These are phyloP conservation scores for Pocillopora grandis DNA, from an alignment of 92 coral and sea anemone species.

Conservation along the genomic window DNA sequence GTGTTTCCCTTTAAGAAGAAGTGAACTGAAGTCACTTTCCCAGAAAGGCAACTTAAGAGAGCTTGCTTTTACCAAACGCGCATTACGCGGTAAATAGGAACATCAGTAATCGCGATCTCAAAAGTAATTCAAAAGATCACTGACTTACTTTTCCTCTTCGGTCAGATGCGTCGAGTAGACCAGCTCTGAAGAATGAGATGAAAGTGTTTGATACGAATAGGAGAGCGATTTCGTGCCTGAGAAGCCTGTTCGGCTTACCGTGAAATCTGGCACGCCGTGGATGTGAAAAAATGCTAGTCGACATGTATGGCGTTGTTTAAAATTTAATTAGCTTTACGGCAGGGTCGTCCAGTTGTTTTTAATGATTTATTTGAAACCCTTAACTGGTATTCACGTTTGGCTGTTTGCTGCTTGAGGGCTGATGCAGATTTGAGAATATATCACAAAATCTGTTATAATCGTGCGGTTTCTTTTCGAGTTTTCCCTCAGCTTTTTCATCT, in stretches of 20 bases:
- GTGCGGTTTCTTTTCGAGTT: background rate
- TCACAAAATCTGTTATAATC: background rate
- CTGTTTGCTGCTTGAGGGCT: background rate
- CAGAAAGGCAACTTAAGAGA: background rate
- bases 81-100: background rate
- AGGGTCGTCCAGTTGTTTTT: background rate
- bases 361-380: constrained; percentile 29
- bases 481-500: background rate
- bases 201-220: background rate
- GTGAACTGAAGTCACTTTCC: background rate
- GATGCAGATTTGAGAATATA: background rate
- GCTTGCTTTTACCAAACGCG: background rate
- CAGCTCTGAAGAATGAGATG: background rate
- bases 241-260: background rate
- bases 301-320: constrained; percentile 31
- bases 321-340: constrained; percentile 35
- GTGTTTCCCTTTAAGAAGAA: background rate
- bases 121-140: constrained; percentile 9
- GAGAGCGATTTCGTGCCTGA: background rate
- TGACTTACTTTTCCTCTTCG: background rate
- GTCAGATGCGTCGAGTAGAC: background rate
- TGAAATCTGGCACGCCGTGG: background rate
- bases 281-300: constrained; percentile 7
- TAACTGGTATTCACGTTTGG: background rate
- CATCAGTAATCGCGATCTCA: constrained; percentile 16